Evolutionary conservation across 2,113 vertebrate genomes (phyloP).

Genomic region (Galeopterus variegatus): DNA sequence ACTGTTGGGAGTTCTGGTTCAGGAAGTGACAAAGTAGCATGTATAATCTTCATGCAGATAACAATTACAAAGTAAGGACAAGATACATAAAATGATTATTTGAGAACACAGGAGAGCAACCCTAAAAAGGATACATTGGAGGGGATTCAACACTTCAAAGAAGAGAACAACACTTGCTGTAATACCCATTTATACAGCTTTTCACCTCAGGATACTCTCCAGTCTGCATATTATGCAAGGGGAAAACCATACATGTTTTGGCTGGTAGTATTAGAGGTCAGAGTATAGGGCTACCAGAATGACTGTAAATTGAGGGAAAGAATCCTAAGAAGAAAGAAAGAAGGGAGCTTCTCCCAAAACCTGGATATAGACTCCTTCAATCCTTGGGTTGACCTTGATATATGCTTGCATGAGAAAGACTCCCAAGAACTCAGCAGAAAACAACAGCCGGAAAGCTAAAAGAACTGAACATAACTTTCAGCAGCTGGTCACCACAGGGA

Average conservation of each 20-base stretch:
- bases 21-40: neutral
- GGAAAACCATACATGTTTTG: neutral
- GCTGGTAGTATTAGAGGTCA: neutral
- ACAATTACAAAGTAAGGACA: neutral
- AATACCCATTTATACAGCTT: neutral
- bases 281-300: neutral
- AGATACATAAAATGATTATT: neutral
- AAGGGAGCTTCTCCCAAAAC: neutral
- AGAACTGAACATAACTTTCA: neutral
- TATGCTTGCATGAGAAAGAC: neutral
- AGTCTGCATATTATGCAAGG: neutral
- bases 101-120: neutral
- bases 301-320: neutral
- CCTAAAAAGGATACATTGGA: neutral
- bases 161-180: neutral
- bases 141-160: neutral
- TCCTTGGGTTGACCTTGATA: conserved; percentile 17
- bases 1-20: neutral
- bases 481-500: neutral
- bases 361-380: neutral
- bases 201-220: neutral
- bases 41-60: neutral
- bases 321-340: neutral
- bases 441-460: neutral
- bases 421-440: neutral